Percentiles rank a stretch among this genome's conserved stretches.
These are phyloP conservation scores for Sebastes schlegelii DNA, from an alignment of 2,113 vertebrate genomes.

Conservation along the genomic window DNA sequence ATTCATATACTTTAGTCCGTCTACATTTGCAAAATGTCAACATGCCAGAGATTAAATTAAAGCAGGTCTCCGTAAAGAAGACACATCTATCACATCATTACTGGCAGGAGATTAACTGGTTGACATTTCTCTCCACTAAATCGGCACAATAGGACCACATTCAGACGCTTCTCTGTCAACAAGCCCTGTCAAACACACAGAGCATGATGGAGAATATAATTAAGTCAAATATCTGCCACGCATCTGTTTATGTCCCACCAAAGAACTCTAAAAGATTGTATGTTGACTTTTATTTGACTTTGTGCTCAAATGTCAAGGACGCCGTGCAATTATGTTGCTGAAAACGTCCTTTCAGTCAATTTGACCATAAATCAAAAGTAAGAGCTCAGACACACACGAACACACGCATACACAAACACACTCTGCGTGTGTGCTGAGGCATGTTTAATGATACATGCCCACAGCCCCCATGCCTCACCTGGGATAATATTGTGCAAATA, in stretches of 20 bases:
- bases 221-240: constrained; percentile 62
- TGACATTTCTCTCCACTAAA: constrained; percentile 70
- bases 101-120: constrained; percentile 72
- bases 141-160: constrained; percentile 54
- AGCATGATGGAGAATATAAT: constrained; percentile 70
- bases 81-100: constrained; percentile 71
- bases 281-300: constrained; percentile 47
- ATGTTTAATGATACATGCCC: constrained; percentile 37
- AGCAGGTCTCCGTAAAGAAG: constrained; percentile 61
- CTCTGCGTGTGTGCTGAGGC: constrained; percentile 9
- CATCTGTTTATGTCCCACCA: background rate
- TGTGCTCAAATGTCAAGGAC: constrained; percentile 57
- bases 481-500: constrained; percentile 56
- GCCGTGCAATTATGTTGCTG: constrained; percentile 54
- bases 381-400: constrained; percentile 6
- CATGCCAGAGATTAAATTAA: constrained; percentile 73
- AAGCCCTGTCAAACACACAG: constrained; percentile 43
- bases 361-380: constrained; percentile 52
- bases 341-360: constrained; percentile 68
- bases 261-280: constrained; percentile 36
- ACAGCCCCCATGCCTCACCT: constrained; percentile 24
- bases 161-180: constrained; percentile 51
- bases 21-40: constrained; percentile 78
- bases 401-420: background rate
- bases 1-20: constrained; percentile 61